These are phyloP conservation scores for Leptinotarsa juncta DNA, from an alignment of 2,888 invertebrate genomes.

Conservation along the genomic window DNA sequence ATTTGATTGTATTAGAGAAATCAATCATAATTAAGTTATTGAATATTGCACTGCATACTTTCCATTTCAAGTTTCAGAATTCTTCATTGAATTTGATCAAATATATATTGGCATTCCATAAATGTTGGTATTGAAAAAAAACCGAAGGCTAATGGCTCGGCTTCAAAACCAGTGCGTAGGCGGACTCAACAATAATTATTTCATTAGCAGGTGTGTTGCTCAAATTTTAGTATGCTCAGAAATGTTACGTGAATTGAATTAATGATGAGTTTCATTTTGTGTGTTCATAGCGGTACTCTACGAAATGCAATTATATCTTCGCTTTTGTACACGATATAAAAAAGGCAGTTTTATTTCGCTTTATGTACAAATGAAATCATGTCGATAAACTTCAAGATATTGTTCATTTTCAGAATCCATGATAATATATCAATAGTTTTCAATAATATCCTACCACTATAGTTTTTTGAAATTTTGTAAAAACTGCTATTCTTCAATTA, in stretches of 20 bases:
- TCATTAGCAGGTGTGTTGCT: constrained; percentile 5
- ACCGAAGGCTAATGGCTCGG: constrained; percentile 1
- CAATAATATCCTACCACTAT: no score
- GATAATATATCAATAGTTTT: no score
- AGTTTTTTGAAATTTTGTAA: no score
- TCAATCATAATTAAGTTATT: background rate
- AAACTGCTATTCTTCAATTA: no score
- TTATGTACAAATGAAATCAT: no score
- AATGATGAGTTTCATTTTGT: background rate
- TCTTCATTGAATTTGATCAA: background rate
- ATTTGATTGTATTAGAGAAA: background rate
- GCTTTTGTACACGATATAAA: background rate
- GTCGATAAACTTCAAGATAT: no score
- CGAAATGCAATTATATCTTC: background rate
- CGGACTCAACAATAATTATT: constrained; percentile 2
- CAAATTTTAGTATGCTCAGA: constrained; percentile 7
- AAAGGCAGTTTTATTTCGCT: no score
- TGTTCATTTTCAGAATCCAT: no score
- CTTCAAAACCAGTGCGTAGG: background rate
- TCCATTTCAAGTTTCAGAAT: no score
- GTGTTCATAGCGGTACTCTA: background rate
- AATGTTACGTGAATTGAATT: constrained; percentile 15
- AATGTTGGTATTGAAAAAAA: background rate
- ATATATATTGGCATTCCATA: background rate
- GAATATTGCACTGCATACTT: background rate